phyloP scores from a whole-genome alignment of 2,888 invertebrate genomes.

The Galerucella pusilla region DNA sequence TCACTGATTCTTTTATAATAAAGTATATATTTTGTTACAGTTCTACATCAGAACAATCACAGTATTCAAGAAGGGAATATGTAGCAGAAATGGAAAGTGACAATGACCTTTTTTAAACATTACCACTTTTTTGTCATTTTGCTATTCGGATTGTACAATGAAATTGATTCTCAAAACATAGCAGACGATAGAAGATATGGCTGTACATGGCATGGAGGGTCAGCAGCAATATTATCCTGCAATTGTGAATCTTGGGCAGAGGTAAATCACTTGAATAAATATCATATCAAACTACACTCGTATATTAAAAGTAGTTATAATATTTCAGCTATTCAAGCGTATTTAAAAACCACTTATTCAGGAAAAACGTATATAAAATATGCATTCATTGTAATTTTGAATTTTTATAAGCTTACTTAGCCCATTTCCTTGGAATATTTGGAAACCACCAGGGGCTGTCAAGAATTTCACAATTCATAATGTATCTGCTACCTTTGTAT shows the following conservation, averaged over 20 bases:
- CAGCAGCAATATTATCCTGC: conserved; percentile 53
- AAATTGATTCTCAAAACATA: conserved; percentile 48
- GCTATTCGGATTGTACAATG: neutral
- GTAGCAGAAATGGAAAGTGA: conserved; percentile 32
- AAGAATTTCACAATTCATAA: too few relatives aligned
- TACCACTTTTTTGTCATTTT: neutral
- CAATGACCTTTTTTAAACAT: conserved; percentile 28
- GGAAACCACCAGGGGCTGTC: too few relatives aligned
- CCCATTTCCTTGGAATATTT: too few relatives aligned
- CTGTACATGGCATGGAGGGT: conserved; percentile 61
- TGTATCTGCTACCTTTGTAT: too few relatives aligned
- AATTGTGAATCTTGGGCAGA: conserved; percentile 56
- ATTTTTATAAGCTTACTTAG: neutral
- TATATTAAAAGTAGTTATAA: too few relatives aligned
- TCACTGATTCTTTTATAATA: neutral
- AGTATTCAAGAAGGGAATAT: conserved; percentile 7
- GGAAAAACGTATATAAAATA: neutral
- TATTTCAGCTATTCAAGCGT: neutral
- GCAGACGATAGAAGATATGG: conserved; percentile 57
- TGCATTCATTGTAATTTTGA: neutral
- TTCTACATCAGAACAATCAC: neutral
- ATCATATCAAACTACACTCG: too few relatives aligned
- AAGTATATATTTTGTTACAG: conserved; percentile 9
- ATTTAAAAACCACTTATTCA: neutral
- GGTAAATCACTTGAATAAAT: conserved; percentile 46